Evolutionary conservation across 1,140 invertebrate species (phyloP).

Genomic region (Apocrypta bakeri): DNA sequence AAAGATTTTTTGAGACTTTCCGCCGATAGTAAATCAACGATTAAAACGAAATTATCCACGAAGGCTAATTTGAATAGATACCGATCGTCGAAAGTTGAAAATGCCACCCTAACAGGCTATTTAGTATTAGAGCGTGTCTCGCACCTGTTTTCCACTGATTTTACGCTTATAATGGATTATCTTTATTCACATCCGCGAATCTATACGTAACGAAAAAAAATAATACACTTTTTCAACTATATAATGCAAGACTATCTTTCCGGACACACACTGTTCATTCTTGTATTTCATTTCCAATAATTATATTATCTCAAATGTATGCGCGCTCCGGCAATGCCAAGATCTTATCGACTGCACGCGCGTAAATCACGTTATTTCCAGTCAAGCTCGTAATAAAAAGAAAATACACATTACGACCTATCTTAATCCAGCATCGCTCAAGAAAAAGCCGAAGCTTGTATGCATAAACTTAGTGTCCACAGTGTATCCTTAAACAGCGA

Average conservation of each 20-base stretch:
- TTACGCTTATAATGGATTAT: background rate
- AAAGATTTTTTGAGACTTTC: background rate
- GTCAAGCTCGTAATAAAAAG: background rate
- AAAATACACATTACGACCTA: background rate
- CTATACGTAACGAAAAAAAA: too few relatives aligned
- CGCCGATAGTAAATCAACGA: background rate
- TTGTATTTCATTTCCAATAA: background rate
- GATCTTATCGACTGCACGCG: background rate
- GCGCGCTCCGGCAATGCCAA: background rate
- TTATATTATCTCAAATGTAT: constrained; percentile 19
- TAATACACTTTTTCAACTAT: too few relatives aligned
- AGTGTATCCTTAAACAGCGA: background rate
- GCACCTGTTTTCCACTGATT: background rate
- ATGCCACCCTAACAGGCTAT: background rate
- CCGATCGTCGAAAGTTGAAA: background rate
- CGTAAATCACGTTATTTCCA: background rate
- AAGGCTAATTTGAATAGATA: background rate
- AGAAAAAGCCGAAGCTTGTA: background rate
- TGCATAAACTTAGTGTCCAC: background rate
- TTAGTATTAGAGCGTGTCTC: background rate
- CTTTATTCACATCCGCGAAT: background rate
- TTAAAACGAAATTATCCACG: background rate
- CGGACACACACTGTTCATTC: background rate
- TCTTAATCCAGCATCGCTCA: background rate
- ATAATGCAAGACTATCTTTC: background rate